Evolutionary conservation across 2,888 invertebrate species (phyloP), one percentile per base, ranked within the genome.

Genomic region (Microchrysa polita): DNA sequence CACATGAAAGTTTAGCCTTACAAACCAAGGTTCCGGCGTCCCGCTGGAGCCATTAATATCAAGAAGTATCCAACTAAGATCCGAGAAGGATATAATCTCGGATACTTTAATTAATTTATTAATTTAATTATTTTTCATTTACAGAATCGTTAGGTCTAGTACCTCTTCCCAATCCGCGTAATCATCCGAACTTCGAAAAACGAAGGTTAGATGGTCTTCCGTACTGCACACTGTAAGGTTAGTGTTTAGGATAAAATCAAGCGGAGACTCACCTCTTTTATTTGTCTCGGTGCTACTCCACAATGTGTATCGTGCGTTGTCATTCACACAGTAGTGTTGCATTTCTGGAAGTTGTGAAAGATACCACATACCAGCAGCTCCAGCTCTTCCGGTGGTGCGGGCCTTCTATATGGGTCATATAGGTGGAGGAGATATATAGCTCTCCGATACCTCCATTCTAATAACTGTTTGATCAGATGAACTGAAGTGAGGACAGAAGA

Each of bases 211-310:
- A 5, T 7, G 0, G 18, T 20, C 20, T 0, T 20, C 18, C 18
- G 5, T 57, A 20, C 20, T 57, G 12, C 20, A 57, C 20, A 57
- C 22, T 12, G 1, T 7, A 5, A 57, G 57, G 20, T 18, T 57
- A 18, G 57, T 57, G 5, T 57, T 57, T 16, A 57, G 14, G 18
- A 57, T 57, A 16, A 57, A 18, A 18, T 57, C 57, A 48, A 57
- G 18, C 10, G 12, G 18, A 4, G 22, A 20, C 57, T 57, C 57
- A 57, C 57, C 57, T 57, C 20, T 18, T 2, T 57, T 18, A 4
- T 57, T 18, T 9, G 18, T 57, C 12, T 57, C 57, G 14, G 57
- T 16, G 57, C 22, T 52, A 2, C 52, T 12, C 52, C 52, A 52
- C 16, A 52, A 12, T 16, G 20, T 57, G 20, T 20, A 18, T 18